These are phyloP conservation scores for Glyptemys insculpta DNA, from an alignment of 2,797 vertebrate genomes.

Conservation along the genomic window DNA sequence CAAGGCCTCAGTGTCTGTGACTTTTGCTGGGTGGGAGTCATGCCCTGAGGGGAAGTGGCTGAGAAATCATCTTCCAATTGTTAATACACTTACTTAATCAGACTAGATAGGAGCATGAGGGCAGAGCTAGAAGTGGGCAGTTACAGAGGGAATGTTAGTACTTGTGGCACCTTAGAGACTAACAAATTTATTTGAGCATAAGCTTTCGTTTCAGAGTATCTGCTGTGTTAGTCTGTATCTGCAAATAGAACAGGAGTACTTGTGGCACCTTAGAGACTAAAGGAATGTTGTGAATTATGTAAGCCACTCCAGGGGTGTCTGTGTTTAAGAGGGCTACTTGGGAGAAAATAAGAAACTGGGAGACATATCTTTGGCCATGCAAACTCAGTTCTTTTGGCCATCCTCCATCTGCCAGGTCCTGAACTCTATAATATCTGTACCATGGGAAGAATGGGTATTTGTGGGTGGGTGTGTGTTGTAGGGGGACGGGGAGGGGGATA, in stretches of 20 bases:
- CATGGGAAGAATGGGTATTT: background rate
- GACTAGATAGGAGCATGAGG: background rate
- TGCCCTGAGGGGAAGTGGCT: slow-evolving; percentile 12
- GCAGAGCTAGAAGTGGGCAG: background rate
- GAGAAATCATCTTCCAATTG: slow-evolving; percentile 45
- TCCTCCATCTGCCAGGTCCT: background rate
- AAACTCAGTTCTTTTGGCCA: background rate
- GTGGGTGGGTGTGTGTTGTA: too few species aligned
- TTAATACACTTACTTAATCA: background rate
- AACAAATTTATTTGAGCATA: too few species aligned
- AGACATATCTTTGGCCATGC: background rate
- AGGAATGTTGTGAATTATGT: background rate
- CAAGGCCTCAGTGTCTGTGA: background rate
- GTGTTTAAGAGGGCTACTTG: background rate
- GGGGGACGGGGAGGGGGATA: too few species aligned
- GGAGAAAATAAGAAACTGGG: background rate
- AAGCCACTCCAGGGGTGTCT: background rate
- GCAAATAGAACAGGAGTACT: too few species aligned
- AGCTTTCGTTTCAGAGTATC: too few species aligned
- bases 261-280: too few species aligned
- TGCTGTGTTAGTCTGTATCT: too few species aligned
- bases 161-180: too few species aligned
- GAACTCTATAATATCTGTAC: background rate
- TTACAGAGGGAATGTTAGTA: too few species aligned
- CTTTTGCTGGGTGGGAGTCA: background rate